Conservation (phyloP, 2,888 invertebrate genomes). For the Sarcophaga variegata region DNA sequence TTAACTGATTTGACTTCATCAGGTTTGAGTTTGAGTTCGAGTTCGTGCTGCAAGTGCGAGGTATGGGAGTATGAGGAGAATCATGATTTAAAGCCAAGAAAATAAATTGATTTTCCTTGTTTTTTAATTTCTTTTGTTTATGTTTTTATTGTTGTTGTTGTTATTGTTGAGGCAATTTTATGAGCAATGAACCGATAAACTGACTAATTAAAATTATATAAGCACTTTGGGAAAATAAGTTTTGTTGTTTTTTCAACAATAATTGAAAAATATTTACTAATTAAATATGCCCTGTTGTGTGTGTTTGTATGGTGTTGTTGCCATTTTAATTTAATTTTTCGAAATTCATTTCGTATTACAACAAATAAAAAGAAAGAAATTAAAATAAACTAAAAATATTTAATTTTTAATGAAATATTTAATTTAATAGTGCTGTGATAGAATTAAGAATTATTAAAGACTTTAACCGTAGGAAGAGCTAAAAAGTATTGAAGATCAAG, state of each 20-base stretch:
- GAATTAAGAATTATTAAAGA: too few relatives aligned
- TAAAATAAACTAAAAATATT: too few relatives aligned
- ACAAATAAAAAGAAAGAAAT: too few relatives aligned
- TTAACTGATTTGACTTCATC: constrained; percentile 18
- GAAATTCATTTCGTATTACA: too few relatives aligned
- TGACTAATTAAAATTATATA: constrained; percentile 63
- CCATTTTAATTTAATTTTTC: background rate
- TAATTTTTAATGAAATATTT: too few relatives aligned
- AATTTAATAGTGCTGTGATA: too few relatives aligned
- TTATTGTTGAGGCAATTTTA: constrained; percentile 15
- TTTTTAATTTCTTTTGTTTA: background rate
- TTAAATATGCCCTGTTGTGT: constrained; percentile 27
- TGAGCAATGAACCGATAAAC: constrained; percentile 44
- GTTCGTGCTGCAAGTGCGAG: too few relatives aligned
- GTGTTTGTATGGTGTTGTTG: background rate
- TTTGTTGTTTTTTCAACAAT: constrained; percentile 24
- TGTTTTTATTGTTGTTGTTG: constrained; percentile 20
- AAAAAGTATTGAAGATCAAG: too few relatives aligned
- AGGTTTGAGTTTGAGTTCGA: too few relatives aligned
- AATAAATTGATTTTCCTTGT: constrained; percentile 31
- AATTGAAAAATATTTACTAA: constrained; percentile 51
- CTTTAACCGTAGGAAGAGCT: too few relatives aligned
- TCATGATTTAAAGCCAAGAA: background rate
- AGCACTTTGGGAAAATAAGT: constrained; percentile 51
- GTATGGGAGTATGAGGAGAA: too few relatives aligned